A percentile compares a stretch with the other conserved stretches of the same genome.
phyloP scores from a whole-genome alignment of 2,797 vertebrate species.

The Helicolenus hilgendorfi region DNA sequence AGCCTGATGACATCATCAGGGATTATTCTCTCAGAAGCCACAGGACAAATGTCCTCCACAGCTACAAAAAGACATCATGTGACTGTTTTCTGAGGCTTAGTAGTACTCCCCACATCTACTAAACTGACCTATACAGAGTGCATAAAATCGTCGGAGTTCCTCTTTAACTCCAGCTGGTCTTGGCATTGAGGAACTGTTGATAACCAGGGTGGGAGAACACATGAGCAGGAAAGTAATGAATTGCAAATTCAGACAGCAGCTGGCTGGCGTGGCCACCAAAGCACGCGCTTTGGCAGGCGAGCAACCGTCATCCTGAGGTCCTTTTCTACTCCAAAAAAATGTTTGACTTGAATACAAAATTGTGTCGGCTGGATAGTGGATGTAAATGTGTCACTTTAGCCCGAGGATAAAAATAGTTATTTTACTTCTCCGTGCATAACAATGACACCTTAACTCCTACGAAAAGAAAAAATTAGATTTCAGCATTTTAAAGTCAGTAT shows the following conservation, averaged over 20 bases:
- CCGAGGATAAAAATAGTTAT: conserved; percentile 1
- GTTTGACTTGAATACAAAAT: background rate
- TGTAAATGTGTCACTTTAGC: background rate
- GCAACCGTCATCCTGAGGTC: background rate
- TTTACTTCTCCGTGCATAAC: background rate
- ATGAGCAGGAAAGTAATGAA: conserved; percentile 21
- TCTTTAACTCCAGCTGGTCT: background rate
- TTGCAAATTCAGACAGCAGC: conserved; percentile 5
- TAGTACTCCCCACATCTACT: no score
- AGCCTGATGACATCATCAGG: background rate
- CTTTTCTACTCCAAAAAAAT: conserved; percentile 2
- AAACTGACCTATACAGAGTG: background rate
- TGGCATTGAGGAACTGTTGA: background rate
- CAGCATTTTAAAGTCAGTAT: conserved; percentile 22
- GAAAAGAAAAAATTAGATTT: conserved; percentile 23
- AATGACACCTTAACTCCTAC: conserved; percentile 12
- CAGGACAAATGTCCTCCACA: background rate
- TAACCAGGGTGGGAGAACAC: background rate
- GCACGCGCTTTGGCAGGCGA: background rate
- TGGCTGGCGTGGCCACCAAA: background rate
- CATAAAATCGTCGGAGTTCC: background rate
- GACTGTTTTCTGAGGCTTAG: background rate
- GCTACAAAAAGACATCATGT: background rate
- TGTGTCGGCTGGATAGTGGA: background rate
- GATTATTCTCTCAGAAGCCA: background rate